phyloP scores from a whole-genome alignment of 2,797 vertebrate genomes.

The Platyrinchus mystaceus region DNA sequence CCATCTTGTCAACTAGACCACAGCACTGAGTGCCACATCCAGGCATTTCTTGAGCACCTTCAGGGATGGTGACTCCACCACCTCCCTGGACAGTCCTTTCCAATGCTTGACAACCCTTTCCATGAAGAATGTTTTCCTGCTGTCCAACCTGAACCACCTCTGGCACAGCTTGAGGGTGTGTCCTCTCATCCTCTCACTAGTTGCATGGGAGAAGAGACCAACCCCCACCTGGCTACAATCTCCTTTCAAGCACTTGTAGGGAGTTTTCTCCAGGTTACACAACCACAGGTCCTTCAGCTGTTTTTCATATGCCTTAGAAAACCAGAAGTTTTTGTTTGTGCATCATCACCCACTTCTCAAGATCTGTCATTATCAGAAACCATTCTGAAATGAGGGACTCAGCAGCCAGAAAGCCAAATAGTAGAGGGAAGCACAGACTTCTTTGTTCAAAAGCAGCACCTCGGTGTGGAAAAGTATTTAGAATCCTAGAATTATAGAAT shows the following conservation, averaged over 20 bases:
- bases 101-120: neutral
- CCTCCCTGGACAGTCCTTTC: neutral
- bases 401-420: neutral
- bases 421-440: neutral
- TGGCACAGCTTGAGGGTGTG: neutral
- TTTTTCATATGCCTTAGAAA: neutral
- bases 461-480: rapidly evolving
- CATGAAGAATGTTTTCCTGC: neutral
- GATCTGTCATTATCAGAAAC: neutral
- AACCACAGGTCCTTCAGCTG: neutral
- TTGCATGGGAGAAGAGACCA: neutral
- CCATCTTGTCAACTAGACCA: neutral
- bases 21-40: neutral
- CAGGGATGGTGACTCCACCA: neutral
- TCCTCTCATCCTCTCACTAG: rapidly evolving
- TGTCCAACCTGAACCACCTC: neutral
- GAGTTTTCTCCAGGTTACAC: neutral
- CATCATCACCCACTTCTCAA: neutral
- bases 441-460: neutral
- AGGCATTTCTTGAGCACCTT: neutral
- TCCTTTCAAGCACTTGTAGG: neutral
- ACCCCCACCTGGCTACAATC: neutral
- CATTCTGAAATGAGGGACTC: neutral
- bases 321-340: neutral
- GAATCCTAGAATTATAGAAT: neutral